Conservation (phyloP, 2,113 vertebrate species). For the Bombycilla garrulus region DNA sequence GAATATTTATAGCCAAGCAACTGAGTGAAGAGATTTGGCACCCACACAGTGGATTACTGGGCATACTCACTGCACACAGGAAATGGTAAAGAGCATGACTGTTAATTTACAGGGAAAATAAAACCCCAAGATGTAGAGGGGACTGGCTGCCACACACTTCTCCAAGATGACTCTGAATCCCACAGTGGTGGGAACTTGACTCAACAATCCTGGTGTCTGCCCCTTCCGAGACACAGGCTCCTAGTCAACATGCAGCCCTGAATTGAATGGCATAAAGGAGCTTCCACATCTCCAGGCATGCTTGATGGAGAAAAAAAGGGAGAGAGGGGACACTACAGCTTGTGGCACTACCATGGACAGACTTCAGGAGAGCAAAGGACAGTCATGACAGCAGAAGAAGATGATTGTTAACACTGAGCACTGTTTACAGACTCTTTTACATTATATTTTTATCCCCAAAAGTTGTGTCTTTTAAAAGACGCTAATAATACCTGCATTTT, state of each 20-base stretch:
- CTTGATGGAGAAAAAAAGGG: background rate
- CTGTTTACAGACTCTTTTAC: background rate
- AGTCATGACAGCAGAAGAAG: background rate
- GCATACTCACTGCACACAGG: background rate
- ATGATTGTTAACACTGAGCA: background rate
- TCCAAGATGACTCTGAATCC: background rate
- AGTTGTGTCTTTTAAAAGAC: background rate
- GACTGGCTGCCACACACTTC: background rate
- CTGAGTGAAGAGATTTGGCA: background rate
- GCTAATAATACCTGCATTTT: background rate
- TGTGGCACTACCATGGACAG: rapidly evolving
- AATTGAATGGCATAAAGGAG: background rate
- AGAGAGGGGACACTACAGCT: background rate
- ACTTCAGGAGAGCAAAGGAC: background rate
- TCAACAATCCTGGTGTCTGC: background rate
- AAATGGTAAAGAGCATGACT: background rate
- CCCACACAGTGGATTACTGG: background rate
- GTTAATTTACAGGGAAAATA: background rate
- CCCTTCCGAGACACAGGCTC: rapidly evolving
- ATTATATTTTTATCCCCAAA: background rate
- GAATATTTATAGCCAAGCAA: background rate
- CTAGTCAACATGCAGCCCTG: background rate
- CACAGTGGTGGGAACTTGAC: background rate
- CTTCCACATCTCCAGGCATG: background rate
- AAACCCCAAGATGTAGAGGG: rapidly evolving